Evolutionary conservation across 2,888 invertebrate species (phyloP), one percentile per base, ranked within the genome.

Genomic region (Dinocampus coccinellae): DNA sequence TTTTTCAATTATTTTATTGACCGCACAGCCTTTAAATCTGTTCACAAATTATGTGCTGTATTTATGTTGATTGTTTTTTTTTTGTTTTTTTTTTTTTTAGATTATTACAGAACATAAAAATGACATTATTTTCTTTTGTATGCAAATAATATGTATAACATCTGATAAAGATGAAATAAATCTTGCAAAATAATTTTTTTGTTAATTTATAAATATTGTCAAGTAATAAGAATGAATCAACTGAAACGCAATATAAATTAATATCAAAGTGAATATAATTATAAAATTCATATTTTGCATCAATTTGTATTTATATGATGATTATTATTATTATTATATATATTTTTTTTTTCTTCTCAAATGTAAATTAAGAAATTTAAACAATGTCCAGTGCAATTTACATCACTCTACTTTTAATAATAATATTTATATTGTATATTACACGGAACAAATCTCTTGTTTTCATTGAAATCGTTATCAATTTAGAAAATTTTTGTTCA

Each of bases 11-110:
- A 78, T 81, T 85, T 86, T 85, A 86, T 86, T 86, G 81, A 85
- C 84, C 82, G 83, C 85, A 85, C 85, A 86, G 85, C 84, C 86
- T 84, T 83, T 78, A 84, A 85, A 84, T 84, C 79, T 84, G 81
- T 80, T 78, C 78, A 80, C 80, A 79, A 75, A 81, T 78, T 82
- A 77, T 75, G 79, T 78, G 75, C 75, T 72, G 72, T 78, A 78
- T 76, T 80, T 69, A 70, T 72, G 69, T 67, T 69, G 52, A 74
- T 52, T 61, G 52, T 20, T 11, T 78, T 75, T 76, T 77, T 78
- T 60, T 72, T 58, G 74, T 79, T 42, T 73, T 74, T 73, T 72
- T 79, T 69, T 73, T 67, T 77, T 52, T 36, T 13, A n/a, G n/a
- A n/a, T 60, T 67, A 34, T 69, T 70, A 72, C 63, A 62, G 58